Percentiles rank a stretch among this genome's conserved stretches.
These are phyloP conservation scores for Delphinus delphis DNA, from an alignment of 2,113 vertebrate species.

Conservation along the genomic window DNA sequence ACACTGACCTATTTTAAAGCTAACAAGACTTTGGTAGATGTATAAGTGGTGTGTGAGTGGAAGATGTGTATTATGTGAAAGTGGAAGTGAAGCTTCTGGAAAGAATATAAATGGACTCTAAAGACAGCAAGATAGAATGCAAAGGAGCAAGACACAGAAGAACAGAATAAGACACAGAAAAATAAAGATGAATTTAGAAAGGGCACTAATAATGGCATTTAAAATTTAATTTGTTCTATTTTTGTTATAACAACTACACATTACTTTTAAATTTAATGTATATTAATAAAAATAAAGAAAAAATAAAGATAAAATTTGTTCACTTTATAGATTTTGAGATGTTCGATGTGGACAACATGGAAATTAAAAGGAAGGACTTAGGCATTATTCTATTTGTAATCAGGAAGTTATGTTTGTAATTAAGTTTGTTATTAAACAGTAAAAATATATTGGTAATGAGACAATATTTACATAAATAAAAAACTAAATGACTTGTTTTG, in stretches of 20 bases:
- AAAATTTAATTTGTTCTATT: neutral
- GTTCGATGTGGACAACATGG: neutral
- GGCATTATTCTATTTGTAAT: neutral
- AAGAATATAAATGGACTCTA: neutral
- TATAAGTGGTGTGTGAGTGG: neutral
- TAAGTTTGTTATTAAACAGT: neutral
- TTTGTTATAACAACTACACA: neutral
- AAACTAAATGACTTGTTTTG: neutral
- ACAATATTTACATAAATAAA: neutral
- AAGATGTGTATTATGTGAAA: neutral
- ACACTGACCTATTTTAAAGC: neutral
- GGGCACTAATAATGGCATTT: neutral
- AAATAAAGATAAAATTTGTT: neutral
- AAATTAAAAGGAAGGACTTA: neutral
- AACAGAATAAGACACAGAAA: neutral
- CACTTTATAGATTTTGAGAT: neutral
- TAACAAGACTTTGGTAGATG: neutral
- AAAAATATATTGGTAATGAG: neutral
- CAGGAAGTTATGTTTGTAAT: neutral
- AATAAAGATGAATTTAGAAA: neutral
- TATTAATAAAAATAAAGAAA: conserved; percentile 12
- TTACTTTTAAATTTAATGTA: neutral
- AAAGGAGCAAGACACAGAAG: neutral
- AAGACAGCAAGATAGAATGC: neutral
- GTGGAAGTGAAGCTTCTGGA: neutral